These are phyloP conservation scores for Tortrix viridana DNA, from an alignment of 2,888 invertebrate species.

Conservation along the genomic window DNA sequence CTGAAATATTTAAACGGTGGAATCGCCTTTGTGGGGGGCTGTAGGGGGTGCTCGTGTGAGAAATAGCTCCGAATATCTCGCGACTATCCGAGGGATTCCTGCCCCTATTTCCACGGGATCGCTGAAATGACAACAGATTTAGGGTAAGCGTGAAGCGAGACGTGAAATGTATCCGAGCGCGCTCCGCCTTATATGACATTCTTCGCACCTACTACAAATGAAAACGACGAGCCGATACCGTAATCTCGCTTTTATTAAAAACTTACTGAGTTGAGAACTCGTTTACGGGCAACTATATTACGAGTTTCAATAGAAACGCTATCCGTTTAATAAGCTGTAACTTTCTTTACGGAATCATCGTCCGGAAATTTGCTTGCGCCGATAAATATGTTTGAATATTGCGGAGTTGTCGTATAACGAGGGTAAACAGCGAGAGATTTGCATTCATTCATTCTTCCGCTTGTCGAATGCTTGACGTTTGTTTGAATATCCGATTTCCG, in stretches of 20 bases:
- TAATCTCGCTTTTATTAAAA: constrained; percentile 81
- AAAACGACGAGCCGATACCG: constrained; percentile 69
- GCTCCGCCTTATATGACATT: constrained; percentile 79
- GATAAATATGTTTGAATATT: constrained; percentile 40
- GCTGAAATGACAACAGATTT: constrained; percentile 82
- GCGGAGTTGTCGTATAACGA: constrained; percentile 45
- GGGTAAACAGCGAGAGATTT: constrained; percentile 51
- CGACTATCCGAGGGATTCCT: constrained; percentile 76
- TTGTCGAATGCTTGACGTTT: constrained; percentile 60
- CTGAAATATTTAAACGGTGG: constrained; percentile 76
- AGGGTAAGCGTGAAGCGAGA: constrained; percentile 80
- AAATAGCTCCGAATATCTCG: constrained; percentile 78
- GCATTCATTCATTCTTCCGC: constrained; percentile 60
- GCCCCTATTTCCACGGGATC: constrained; percentile 78
- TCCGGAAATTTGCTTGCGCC: constrained; percentile 24
- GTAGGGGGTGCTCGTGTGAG: constrained; percentile 65
- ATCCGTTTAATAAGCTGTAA: constrained; percentile 24
- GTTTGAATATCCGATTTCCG: constrained; percentile 73
- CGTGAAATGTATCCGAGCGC: constrained; percentile 81
- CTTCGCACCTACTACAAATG: constrained; percentile 73
- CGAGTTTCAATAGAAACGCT: constrained; percentile 13
- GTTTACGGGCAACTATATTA: constrained; percentile 38
- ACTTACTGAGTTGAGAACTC: constrained; percentile 59
- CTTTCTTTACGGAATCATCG: constrained; percentile 21
- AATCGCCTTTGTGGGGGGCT: constrained; percentile 52